Percentiles rank a stretch among this genome's conserved stretches.
phyloP scores from a whole-genome alignment of 2,888 invertebrate genomes.

The Coenonympha glycerion region DNA sequence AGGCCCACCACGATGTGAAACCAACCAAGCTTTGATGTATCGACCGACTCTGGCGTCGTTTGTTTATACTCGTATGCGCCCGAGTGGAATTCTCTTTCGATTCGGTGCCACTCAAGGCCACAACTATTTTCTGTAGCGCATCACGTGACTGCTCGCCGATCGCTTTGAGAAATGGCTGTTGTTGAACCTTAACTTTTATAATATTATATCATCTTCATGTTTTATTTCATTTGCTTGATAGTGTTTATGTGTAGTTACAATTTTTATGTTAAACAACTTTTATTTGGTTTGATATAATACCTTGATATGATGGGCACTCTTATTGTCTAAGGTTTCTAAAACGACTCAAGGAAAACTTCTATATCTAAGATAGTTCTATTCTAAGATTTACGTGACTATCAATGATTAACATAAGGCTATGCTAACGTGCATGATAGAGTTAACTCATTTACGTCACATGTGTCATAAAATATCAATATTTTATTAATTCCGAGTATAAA shows the following conservation, averaged over 20 bases:
- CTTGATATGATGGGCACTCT: too few relatives aligned
- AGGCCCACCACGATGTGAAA: constrained; percentile 31
- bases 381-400: background rate
- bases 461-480: background rate
- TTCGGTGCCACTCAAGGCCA: constrained; percentile 32
- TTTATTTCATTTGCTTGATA: too few relatives aligned
- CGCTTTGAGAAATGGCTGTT: background rate
- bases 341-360: too few relatives aligned
- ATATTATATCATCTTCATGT: background rate
- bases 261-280: too few relatives aligned
- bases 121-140: constrained; percentile 24
- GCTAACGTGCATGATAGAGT: background rate
- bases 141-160: constrained; percentile 25
- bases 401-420: background rate
- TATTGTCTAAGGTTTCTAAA: too few relatives aligned
- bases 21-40: constrained; percentile 47
- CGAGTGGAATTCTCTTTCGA: constrained; percentile 32
- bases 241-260: too few relatives aligned
- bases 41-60: constrained; percentile 19
- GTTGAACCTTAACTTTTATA: background rate
- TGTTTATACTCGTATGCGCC: constrained; percentile 26
- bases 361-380: background rate
- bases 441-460: background rate
- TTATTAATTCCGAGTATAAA: background rate
- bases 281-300: too few relatives aligned